Evolutionary conservation across 2,113 vertebrate species (phyloP).

Genomic region (Planiliza haematocheilus): DNA sequence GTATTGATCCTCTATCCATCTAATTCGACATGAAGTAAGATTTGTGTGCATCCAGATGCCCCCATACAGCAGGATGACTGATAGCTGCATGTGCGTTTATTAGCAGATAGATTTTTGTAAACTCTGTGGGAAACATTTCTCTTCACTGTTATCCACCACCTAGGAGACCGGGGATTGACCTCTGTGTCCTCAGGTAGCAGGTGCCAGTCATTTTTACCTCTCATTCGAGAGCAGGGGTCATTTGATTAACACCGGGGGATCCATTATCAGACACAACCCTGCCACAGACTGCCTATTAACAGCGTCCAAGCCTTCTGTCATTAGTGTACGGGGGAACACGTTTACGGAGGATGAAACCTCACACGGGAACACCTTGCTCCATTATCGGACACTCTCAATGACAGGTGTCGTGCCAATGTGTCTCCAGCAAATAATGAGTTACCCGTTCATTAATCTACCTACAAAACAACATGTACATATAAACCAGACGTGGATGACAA

Average conservation of each 20-base stretch:
- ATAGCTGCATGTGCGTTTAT: no score
- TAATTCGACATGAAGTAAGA: no score
- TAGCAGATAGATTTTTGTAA: no score
- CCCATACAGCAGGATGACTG: no score
- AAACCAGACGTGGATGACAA: background rate
- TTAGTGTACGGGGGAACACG: no score
- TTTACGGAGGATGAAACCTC: background rate
- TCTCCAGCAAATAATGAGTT: background rate
- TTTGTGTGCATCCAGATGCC: no score
- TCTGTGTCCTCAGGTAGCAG: no score
- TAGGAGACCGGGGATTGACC: no score
- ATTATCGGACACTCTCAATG: slow-evolving; percentile 50
- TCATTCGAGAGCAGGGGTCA: background rate
- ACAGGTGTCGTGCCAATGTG: slow-evolving; percentile 26
- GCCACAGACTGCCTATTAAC: background rate
- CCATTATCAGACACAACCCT: slow-evolving; percentile 8
- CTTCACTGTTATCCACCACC: no score
- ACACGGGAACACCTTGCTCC: slow-evolving; percentile 18
- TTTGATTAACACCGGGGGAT: background rate
- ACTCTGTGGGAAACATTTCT: no score
- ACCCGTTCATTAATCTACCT: background rate
- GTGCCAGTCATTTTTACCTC: no score
- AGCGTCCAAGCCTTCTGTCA: background rate
- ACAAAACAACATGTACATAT: background rate
- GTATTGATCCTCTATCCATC: no score